Evolutionary conservation across 2,113 vertebrate species (phyloP).

Genomic region (Ancistrus triradiatus): DNA sequence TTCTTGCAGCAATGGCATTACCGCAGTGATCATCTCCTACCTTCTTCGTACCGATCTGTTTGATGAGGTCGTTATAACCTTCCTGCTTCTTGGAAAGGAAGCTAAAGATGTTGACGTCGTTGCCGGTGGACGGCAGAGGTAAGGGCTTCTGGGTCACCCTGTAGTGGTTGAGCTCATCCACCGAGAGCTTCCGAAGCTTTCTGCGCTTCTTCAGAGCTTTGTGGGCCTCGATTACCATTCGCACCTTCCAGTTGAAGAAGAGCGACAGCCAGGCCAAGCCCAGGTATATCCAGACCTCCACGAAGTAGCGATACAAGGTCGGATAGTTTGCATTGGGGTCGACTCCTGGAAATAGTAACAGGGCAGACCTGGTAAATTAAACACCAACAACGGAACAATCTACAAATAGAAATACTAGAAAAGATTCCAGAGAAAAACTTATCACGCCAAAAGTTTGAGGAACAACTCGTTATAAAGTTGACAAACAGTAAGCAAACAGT

Average conservation of each 20-base stretch:
- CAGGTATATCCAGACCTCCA: slow-evolving; percentile 97
- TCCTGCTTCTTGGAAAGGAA: slow-evolving; percentile 93
- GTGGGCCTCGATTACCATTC: slow-evolving; percentile 96
- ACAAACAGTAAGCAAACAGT: slow-evolving; percentile 6
- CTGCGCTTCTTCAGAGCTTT: slow-evolving; percentile 96
- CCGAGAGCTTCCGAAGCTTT: slow-evolving; percentile 84
- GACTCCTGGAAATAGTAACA: slow-evolving; percentile 72
- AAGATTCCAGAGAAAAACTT: not conserved
- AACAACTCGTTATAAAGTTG: too few relatives aligned
- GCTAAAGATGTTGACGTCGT: slow-evolving; percentile 90
- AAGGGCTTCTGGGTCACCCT: slow-evolving; percentile 70
- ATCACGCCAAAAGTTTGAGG: not conserved
- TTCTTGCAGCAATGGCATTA: slow-evolving; percentile 19
- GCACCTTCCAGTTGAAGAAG: slow-evolving; percentile 98
- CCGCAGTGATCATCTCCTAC: slow-evolving; percentile 53
- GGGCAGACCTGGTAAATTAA: not conserved
- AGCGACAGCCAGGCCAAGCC: slow-evolving; percentile 95
- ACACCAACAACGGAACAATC: not conserved
- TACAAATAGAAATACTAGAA: not conserved
- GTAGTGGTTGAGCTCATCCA: slow-evolving; percentile 75
- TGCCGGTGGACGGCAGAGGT: slow-evolving; percentile 64
- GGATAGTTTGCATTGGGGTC: slow-evolving; percentile 88
- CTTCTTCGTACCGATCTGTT: slow-evolving; percentile 85
- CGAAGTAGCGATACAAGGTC: slow-evolving; percentile 92
- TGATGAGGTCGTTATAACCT: slow-evolving; percentile 93